Evolutionary conservation across 2,113 vertebrate genomes (phyloP), one percentile per base, ranked within the genome.

Genomic region (Ovis canadensis): DNA sequence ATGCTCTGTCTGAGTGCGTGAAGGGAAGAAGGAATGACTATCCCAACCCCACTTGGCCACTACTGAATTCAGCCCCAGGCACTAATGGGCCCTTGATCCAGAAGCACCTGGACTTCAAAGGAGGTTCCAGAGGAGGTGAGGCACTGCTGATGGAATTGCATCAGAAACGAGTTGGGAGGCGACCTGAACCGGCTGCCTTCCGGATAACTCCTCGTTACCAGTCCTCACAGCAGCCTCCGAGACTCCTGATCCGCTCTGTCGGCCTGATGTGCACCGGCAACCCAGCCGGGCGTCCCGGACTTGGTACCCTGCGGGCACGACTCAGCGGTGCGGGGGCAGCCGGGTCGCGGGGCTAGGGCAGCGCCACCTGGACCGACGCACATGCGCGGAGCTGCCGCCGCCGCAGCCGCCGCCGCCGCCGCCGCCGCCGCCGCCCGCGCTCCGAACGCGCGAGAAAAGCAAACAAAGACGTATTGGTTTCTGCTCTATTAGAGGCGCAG

Each of bases 401-500:
- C 85, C 91, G 88, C 95, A 9, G 80, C 95, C 33, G 29, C 62
- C 62, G 62, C 64, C 64, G 33, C 64, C 64, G 64, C n/a, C 4
- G 45, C 88, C 16, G 83, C 92, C 33, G 52, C 83, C 21, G 83
- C 92, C 33, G 43, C 92, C 95, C 2, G 89, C 60, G 64, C 88
- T 88, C 55, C 5, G 29, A 95, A 98, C 59, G 81, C 86, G 54
- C 50, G 77, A 97, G 93, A 55, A 98, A 98, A 98, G 94, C 95
- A 98, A 98, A 96, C 85, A 40, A 96, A 98, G 95, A 97, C 52
- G 36, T 98, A 90, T 90, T 97, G 98, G 94, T 98, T 98, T 97
- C 98, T 98, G 95, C 92, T 98, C 88, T 83, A 87, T 98, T 98
- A 97, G 96, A 62, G 97, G 97, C 97, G 90, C 85, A 97, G 64